Conservation (phyloP, 2,113 vertebrate genomes). For the Psittacula cyanocephala region DNA sequence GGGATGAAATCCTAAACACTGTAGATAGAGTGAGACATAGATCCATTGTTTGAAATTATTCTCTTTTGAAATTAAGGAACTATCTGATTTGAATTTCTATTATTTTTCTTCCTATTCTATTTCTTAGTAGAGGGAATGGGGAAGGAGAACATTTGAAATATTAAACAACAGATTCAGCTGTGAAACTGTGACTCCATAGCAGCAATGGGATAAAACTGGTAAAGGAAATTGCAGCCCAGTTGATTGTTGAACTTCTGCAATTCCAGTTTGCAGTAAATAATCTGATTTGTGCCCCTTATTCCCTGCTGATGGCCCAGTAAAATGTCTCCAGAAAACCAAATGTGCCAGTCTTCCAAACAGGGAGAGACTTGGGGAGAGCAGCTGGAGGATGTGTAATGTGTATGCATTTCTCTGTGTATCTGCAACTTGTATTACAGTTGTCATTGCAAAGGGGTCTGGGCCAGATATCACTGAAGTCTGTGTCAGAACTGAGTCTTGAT, state of each 20-base stretch:
- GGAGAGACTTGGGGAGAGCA: background rate
- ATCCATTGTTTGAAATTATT: conserved; percentile 12
- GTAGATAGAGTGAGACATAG: background rate
- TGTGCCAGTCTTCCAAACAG: background rate
- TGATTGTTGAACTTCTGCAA: background rate
- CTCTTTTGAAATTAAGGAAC: conserved; percentile 59
- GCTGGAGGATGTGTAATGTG: background rate
- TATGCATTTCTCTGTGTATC: background rate
- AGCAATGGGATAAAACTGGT: background rate
- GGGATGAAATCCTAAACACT: conserved; percentile 40
- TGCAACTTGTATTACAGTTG: background rate
- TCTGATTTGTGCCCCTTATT: background rate
- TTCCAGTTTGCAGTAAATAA: background rate
- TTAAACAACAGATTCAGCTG: background rate
- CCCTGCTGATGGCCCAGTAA: background rate
- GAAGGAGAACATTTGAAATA: background rate
- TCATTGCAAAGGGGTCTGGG: background rate
- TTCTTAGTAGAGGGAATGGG: background rate
- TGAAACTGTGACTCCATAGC: background rate
- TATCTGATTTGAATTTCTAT: background rate
- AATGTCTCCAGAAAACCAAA: background rate
- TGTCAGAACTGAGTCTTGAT: background rate
- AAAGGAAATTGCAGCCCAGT: background rate
- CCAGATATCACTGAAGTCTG: background rate
- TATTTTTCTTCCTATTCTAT: background rate